Base-by-base conservation (phyloP, 1,140 invertebrate genomes). In the Macrocentrus cingulum region DNA sequence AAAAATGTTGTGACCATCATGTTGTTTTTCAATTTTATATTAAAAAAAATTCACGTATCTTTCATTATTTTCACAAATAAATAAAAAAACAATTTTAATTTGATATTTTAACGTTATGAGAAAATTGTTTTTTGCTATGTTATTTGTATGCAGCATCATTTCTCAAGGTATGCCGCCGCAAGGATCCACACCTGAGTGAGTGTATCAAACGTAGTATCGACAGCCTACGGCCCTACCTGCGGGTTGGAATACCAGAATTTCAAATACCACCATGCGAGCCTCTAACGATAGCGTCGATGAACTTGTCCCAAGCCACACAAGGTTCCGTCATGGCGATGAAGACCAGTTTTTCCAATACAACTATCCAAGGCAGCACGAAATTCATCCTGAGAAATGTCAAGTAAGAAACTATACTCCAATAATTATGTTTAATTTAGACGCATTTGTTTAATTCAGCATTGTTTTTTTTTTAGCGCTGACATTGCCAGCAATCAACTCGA, bases 181-280 rank as follows among this genome's bases (percentile, higher is more conserved):
- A 67, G 13, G 84, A 87, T 68, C 82, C 84, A 5, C 55, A 76
- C 46, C 23, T 80, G 25, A 73, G 71, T 60, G 70, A 76, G 22
- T 80, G 76, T 56, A 56, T 81, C n/a, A 74, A 68, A 42, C 18
- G 59, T 4, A 79, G 82, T 60, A 53, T 80, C 60, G 60, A 84
- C 66, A 49, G 63, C 46, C 56, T 85, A 66, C 69, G 77, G 70
- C 74, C 84, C 61, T 62, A 80, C 65, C 61, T 85, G 15, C 77
- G 70, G 1, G 66, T 71, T 70, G 86, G 87, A 11, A 81, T 88
- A 29, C 80, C 83, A 13, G 80, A 82, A 59, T 81, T 85, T 22
- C 75, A 74, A 6, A 82, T 88, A 29, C 86, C 87, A 3, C 72
- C 83, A 1, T 86, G 83, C 55, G 86, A 89, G 62, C 87, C 87